Evolutionary conservation across 1,140 invertebrate species (phyloP), one percentile per base, ranked within the genome.

Genomic region (Hyles euphorbiae): DNA sequence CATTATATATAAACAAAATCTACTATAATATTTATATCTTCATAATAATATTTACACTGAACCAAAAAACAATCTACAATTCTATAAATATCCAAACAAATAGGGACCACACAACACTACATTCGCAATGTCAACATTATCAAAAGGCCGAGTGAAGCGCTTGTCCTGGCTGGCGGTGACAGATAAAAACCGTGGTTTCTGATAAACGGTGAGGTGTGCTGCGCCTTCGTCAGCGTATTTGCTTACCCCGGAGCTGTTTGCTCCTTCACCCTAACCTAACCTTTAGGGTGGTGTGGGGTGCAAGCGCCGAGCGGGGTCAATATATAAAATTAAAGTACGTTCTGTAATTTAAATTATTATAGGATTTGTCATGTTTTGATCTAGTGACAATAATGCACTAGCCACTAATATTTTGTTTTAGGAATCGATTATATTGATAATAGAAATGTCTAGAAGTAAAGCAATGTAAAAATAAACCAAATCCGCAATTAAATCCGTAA

Each of bases 221-320:
- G 68, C 73, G 67, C 70, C 84, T 81, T 78, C 76, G 77, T 87
- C 84, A 87, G 80, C 81, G 72, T 87, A 84, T 86, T 86, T 84
- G 70, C 83, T 74, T 75, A 78, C 80, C 83, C 79, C 64, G 67
- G 61, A 81, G 78, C 81, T 84, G 80, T 87, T 86, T 86, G 80
- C 76, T 80, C 70, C 75, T 78, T 79, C 74, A 78, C 82, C 80
- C 79, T 76, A 79, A 81, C 78, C 72, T 79, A 83, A 81, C 77
- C 74, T 76, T 72, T 60, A 59, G 58, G 61, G 57, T 49, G 34
- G 40, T 58, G 7, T 52, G 76, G 76, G 61, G 55, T 32, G 69
- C 12, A 61, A 56, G 57, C 32, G 49, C 9, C 50, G 53, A 56
- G 62, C 43, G 63, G 43, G 12, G 7, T 22, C 5, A 48, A 10